Evolutionary conservation across 2,888 invertebrate genomes (phyloP), one percentile per base, ranked within the genome.

Genomic region (Epirrhoe tristata): DNA sequence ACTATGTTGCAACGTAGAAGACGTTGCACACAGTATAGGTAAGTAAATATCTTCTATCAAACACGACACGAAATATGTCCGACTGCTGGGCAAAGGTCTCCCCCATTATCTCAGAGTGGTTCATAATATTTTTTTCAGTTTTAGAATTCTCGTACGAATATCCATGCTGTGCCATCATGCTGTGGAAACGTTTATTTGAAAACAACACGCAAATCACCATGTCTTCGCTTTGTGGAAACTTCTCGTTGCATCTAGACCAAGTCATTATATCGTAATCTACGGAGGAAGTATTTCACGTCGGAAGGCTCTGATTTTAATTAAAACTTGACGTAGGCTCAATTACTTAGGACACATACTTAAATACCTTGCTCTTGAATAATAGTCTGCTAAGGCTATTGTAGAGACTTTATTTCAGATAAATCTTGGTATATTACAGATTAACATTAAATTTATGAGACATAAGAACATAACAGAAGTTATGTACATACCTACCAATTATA

Each of bases 251-350:
- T 71, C 69, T 58, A 61, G 66, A 73, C 62, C 62, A 24, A 48
- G 70, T 77, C 75, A 80, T 82, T 82, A 81, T 73, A 81, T 75
- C 62, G 77, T 77, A 77, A 78, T 82, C 72, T 73, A 65, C 39
- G 58, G 64, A 76, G 74, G 81, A 82, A 80, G 74, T 68, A 57
- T 58, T 71, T 67, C 59, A 53, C 36, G 59, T 68, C 70, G 73
- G 74, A 74, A 64, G 69, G 14, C 59, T 66, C 61, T 60, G 66
- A 71, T 63, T 69, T 64, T 74, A 69, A 81, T 79, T 70, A 77
- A 61, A 67, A 60, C 46, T 24, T 63, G 63, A 67, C 60, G 48
- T 59, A 48, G 39, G 24, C 17, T 50, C 52, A 16, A 63, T 67
- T 67, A 67, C 48, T 55, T 52, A 51, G 17, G 55, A 59, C 56